Evolutionary conservation across 2,113 vertebrate genomes (phyloP), one percentile per base, ranked within the genome.

Genomic region (Salvelinus alpinus): DNA sequence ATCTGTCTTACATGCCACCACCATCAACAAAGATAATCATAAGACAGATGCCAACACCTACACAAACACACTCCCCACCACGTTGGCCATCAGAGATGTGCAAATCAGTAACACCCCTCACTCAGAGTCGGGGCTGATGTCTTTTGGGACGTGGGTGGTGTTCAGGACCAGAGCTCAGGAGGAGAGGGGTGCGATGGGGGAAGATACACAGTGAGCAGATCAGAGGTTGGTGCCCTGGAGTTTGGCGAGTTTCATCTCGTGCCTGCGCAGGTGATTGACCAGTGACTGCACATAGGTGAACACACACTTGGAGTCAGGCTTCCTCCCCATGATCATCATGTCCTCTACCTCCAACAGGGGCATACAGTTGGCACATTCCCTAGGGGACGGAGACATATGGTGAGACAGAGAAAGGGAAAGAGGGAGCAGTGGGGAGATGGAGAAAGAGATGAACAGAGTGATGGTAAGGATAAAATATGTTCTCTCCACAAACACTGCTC

Each of bases 321-420:
- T 98, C 82, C 96, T 98, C 51, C 97, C 97, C 98, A 99, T 99
- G 88, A 98, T 96, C 96, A 99, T 99, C 98, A 99, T 99, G 92
- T 99, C 98, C 87, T 99, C 98, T 78, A 99, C 98, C 74, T 99
- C 98, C 93, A 99, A 93, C 90, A 99, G 86, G 82, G 97, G 98
- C 88, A 98, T 96, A 72, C 98, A 99, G 90, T 98, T 95, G 86
- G 92, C 97, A 72, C 92, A 92, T 83, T 80, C 93, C 94, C 98
- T 99, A 75, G 71, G 25, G 76, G 82, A 67, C 27, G 72, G 66
- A 81, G 59, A 86, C 18, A 34, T 67, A 25, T 59, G 48, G 44
- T 65, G 78, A n/a, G 31, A 59, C 54, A 12, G 70, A 79, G 44
- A 60, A 38, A 73, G 3, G n/a, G 38, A 27, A 9, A 14, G 0